These are phyloP conservation scores for Grammomys dolichurus DNA, from an alignment of 2,113 vertebrate genomes.

Conservation along the genomic window DNA sequence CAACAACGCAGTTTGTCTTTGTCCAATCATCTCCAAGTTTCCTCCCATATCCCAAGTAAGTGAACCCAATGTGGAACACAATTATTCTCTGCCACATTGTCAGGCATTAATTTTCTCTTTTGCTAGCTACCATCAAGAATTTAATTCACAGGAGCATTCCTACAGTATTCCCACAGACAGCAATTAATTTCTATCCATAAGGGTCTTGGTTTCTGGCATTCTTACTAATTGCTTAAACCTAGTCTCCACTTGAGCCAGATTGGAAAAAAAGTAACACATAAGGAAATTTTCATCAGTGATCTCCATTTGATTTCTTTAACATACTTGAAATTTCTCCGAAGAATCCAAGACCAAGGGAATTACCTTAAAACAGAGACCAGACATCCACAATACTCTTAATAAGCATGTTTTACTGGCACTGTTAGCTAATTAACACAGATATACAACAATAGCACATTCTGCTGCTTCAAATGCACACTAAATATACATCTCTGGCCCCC, in stretches of 20 bases:
- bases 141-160: conserved; percentile 51
- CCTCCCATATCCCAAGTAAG: neutral
- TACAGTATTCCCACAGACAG: conserved; percentile 63
- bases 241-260: conserved; percentile 32
- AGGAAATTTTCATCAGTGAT: conserved; percentile 27
- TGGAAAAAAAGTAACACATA: neutral
- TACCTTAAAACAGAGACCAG: conserved; percentile 35
- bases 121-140: conserved; percentile 1
- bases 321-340: conserved; percentile 55
- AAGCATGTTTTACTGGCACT: neutral
- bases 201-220: conserved; percentile 43
- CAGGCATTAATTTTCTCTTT: neutral
- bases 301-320: conserved; percentile 41
- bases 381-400: conserved; percentile 28
- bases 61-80: neutral
- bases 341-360: conserved; percentile 18
- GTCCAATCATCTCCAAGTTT: neutral
- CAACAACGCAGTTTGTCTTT: neutral
- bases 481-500: conserved; percentile 43
- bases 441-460: neutral
- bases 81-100: neutral
- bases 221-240: conserved; percentile 64
- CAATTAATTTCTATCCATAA: conserved; percentile 65
- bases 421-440: conserved; percentile 61
- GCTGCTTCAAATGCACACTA: neutral